A percentile compares a stretch with the other conserved stretches of the same genome.
These are phyloP conservation scores for Glyptemys insculpta DNA, from an alignment of 2,797 vertebrate species.

Conservation along the genomic window DNA sequence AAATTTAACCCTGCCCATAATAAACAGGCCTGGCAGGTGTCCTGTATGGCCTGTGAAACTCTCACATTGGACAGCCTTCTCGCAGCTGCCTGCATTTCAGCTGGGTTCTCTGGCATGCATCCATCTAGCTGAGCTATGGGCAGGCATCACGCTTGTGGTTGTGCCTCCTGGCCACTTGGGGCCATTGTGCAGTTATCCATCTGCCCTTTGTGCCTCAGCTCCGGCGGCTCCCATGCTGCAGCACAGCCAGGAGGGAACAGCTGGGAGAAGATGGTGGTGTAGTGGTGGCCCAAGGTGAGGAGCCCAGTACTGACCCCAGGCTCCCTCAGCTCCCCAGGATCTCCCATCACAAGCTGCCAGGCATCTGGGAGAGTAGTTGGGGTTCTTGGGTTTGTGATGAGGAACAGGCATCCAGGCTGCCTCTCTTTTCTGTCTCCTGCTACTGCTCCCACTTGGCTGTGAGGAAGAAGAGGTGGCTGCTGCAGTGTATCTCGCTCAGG, in stretches of 20 bases:
- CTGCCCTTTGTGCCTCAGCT: neutral
- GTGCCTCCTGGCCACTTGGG: neutral
- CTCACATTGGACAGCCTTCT: neutral
- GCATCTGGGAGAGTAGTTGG: neutral
- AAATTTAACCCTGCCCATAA: neutral
- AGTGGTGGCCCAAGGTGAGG: neutral
- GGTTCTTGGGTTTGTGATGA: neutral
- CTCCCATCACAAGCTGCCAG: neutral
- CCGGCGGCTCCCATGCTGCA: neutral
- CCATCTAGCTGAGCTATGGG: neutral
- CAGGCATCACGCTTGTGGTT: neutral
- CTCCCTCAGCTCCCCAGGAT: neutral
- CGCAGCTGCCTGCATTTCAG: neutral
- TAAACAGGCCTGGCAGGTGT: neutral
- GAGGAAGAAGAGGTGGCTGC: neutral
- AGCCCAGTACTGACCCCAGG: neutral
- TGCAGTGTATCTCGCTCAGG: neutral
- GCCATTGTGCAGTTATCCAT: neutral
- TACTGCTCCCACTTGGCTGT: no score
- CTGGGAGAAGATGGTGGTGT: neutral
- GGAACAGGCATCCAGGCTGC: neutral
- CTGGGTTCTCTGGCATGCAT: neutral
- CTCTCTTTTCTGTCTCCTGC: no score
- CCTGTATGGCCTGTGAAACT: neutral
- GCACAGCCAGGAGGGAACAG: neutral